Conservation (phyloP, 1,140 invertebrate genomes). For the Cyclargus thomasi region DNA sequence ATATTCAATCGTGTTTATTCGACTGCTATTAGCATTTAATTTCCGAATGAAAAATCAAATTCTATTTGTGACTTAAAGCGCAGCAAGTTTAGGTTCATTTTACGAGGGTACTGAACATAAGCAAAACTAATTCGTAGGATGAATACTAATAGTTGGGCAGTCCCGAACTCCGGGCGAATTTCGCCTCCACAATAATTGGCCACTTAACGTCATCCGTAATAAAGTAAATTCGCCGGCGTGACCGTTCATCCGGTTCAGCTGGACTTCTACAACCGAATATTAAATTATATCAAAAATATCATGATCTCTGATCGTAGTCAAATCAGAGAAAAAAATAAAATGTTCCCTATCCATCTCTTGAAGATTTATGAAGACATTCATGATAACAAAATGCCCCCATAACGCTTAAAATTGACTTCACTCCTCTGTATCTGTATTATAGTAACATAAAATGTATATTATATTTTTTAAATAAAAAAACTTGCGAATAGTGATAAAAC, state of each 20-base stretch:
- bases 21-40: background rate
- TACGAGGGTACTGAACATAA: conserved; percentile 9
- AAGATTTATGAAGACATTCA: too few species aligned
- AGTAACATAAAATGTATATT: too few species aligned
- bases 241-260: conserved; percentile 55
- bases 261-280: conserved; percentile 55
- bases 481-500: background rate
- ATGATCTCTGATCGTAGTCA: conserved; percentile 16
- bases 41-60: background rate
- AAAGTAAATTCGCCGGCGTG: conserved; percentile 55
- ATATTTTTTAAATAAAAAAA: too few species aligned
- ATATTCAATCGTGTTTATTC: conserved; percentile 3
- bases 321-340: too few species aligned
- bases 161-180: conserved; percentile 21
- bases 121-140: conserved; percentile 26
- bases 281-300: conserved; percentile 50
- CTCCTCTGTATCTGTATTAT: too few species aligned
- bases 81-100: background rate
- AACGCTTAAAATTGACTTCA: too few species aligned
- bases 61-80: background rate
- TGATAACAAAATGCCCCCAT: too few species aligned
- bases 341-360: too few species aligned
- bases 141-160: conserved; percentile 30
- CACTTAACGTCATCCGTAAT: conserved; percentile 53
- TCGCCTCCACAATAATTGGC: conserved; percentile 54